A percentile compares a stretch with the other conserved stretches of the same genome.
Evolutionary conservation across 2,797 vertebrate genomes (phyloP).

Genomic region (Cirrhinus mrigala): DNA sequence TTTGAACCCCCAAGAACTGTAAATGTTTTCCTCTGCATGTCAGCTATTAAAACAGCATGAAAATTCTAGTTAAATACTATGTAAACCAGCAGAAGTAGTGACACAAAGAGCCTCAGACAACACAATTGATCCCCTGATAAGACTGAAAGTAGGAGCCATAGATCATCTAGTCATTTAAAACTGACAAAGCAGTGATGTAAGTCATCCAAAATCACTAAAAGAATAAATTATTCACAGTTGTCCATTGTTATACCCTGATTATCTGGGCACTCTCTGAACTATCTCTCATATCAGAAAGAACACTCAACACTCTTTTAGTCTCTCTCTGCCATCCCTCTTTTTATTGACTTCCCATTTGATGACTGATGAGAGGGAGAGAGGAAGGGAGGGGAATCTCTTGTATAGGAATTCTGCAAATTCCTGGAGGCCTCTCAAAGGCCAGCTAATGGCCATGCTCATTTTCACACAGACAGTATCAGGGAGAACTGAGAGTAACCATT

Average conservation of each 20-base stretch:
- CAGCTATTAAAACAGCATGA: background rate
- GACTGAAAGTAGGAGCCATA: background rate
- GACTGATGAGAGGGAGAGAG: conserved; percentile 11
- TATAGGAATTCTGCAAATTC: conserved; percentile 62
- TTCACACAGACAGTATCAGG: conserved; percentile 22
- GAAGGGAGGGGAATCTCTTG: conserved; percentile 28
- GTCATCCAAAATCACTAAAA: background rate
- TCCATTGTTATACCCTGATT: background rate
- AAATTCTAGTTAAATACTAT: conserved; percentile 34
- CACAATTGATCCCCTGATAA: conserved; percentile 21
- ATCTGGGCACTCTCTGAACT: background rate
- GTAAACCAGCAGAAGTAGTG: background rate
- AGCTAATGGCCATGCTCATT: conserved; percentile 52
- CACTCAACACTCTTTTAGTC: background rate
- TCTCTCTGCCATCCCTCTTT: conserved; percentile 27
- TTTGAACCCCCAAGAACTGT: background rate
- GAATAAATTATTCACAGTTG: background rate
- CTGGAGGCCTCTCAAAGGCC: conserved; percentile 51
- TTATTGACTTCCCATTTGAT: conserved; percentile 46
- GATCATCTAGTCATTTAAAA: background rate
- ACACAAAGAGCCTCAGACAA: conserved; percentile 26
- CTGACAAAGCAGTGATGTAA: background rate
- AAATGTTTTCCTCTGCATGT: background rate
- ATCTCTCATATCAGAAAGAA: conserved; percentile 4
- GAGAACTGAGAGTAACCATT: conserved; percentile 45